A percentile compares a stretch with the other conserved stretches of the same genome.
Evolutionary conservation across 2,797 vertebrate species (phyloP).

Genomic region (Catamblyrhynchus diadema): DNA sequence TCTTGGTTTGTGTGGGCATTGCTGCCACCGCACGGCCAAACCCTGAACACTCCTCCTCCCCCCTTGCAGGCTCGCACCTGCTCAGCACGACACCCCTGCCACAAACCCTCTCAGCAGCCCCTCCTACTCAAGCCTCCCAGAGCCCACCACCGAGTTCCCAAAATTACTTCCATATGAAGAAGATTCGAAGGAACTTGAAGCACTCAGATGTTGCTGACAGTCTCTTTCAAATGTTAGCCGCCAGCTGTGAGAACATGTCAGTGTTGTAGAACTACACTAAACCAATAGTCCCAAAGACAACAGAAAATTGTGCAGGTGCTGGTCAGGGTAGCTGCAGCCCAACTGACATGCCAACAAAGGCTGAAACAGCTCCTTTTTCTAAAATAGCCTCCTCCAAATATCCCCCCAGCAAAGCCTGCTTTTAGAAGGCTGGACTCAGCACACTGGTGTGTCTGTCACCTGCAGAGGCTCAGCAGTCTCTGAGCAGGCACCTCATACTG

Average conservation of each 20-base stretch:
- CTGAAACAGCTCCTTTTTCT: neutral
- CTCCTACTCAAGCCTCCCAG: neutral
- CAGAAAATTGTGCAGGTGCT: neutral
- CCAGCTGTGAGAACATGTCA: neutral
- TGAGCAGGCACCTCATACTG: neutral
- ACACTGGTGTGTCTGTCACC: neutral
- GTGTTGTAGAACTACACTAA: accelerated
- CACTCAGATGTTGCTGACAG: neutral
- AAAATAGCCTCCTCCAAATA: neutral
- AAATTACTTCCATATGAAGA: neutral
- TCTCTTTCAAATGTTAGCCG: neutral
- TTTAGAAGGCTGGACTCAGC: neutral
- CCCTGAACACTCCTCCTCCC: neutral
- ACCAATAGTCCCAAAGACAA: neutral
- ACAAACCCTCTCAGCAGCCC: neutral
- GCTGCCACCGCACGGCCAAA: conserved; percentile 39
- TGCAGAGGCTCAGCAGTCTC: neutral
- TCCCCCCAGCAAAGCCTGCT: neutral
- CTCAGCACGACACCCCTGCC: neutral
- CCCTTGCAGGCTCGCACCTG: accelerated
- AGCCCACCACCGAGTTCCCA: neutral
- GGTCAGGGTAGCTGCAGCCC: neutral
- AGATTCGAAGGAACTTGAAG: neutral
- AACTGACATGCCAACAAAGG: neutral
- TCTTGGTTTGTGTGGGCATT: neutral